These are phyloP conservation scores for Cephus rjabovi DNA, from an alignment of 2,888 invertebrate species.

Conservation along the genomic window DNA sequence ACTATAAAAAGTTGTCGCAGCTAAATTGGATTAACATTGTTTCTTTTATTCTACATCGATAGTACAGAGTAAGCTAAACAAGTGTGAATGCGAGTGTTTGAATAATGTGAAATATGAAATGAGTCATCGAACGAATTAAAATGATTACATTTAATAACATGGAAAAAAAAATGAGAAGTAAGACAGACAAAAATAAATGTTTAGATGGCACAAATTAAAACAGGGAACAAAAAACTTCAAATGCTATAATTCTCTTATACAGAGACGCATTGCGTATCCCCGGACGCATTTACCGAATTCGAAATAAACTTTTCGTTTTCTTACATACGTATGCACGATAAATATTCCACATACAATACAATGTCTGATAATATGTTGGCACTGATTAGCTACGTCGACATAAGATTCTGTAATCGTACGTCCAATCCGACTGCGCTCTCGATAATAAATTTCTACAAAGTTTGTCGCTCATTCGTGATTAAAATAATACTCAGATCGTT, in stretches of 20 bases:
- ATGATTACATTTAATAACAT: background rate
- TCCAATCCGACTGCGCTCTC: background rate
- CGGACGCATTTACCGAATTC: background rate
- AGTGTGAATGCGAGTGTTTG: background rate
- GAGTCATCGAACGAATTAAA: background rate
- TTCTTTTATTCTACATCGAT: background rate
- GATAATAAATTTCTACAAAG: background rate
- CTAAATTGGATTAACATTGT: background rate
- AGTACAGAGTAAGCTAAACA: background rate
- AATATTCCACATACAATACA: background rate
- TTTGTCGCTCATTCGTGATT: background rate
- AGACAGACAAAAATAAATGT: background rate
- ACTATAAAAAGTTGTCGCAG: background rate
- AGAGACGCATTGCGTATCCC: background rate
- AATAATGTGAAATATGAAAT: background rate
- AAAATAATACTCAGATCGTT: conserved; percentile 38
- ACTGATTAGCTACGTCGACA: background rate
- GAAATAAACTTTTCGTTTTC: background rate
- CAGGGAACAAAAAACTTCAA: background rate
- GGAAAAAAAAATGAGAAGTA: background rate
- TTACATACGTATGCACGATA: background rate
- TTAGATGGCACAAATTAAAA: background rate
- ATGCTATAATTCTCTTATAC: background rate
- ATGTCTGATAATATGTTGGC: background rate
- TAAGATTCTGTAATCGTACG: background rate